Evolutionary conservation across 2,113 vertebrate species (phyloP).

Genomic region (Acanthisitta chloris): DNA sequence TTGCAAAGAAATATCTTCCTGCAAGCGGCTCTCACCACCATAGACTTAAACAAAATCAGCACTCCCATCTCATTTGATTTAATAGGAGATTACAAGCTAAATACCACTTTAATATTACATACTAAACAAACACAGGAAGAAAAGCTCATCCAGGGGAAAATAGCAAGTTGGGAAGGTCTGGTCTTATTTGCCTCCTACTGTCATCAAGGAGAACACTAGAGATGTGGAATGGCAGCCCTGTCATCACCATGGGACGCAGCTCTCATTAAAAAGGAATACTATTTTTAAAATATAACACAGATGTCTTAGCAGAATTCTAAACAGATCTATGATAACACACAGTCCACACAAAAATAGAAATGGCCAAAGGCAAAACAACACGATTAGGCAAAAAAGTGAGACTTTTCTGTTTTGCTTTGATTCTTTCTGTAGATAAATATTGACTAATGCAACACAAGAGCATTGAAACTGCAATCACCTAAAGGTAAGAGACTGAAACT

Average conservation of each 20-base stretch:
- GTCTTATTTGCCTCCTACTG: background rate
- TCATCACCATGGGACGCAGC: background rate
- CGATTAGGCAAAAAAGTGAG: background rate
- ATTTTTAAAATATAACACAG: background rate
- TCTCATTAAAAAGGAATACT: constrained; percentile 41
- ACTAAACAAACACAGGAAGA: background rate
- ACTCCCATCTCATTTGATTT: background rate
- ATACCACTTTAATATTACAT: constrained; percentile 36
- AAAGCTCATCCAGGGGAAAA: background rate
- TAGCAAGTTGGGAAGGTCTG: background rate
- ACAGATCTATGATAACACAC: background rate
- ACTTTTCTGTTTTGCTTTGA: background rate
- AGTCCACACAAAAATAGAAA: constrained; percentile 9
- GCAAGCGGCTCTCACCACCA: background rate
- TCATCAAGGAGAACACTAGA: background rate
- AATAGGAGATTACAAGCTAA: constrained; percentile 34
- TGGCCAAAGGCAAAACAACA: background rate
- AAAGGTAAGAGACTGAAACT: background rate
- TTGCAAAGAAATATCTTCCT: constrained; percentile 9
- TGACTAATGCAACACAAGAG: background rate
- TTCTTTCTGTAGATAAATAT: background rate
- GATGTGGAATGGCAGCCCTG: background rate
- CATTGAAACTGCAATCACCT: background rate
- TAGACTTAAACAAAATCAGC: constrained; percentile 2
- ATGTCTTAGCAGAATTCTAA: constrained; percentile 14